phyloP scores from a whole-genome alignment of 2,113 vertebrate genomes.

The Elgaria multicarinata region DNA sequence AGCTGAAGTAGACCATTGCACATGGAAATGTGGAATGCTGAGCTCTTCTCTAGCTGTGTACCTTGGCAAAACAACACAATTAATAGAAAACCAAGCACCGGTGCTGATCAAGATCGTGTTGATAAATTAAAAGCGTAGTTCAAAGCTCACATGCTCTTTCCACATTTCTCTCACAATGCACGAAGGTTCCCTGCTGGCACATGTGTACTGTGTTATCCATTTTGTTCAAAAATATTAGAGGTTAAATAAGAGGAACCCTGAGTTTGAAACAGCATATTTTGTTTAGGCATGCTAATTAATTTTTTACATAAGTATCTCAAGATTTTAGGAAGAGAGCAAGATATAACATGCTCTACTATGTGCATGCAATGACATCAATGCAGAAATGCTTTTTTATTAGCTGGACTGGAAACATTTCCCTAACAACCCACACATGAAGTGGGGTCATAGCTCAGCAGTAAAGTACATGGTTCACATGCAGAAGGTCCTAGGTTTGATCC shows the following conservation, averaged over 20 bases:
- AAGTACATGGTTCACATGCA: too few species aligned
- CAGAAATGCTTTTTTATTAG: not conserved
- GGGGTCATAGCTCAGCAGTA: not conserved
- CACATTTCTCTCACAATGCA: not conserved
- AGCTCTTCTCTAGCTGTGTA: not conserved
- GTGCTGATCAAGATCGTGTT: too few species aligned
- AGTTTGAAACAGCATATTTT: not conserved
- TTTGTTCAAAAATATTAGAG: not conserved
- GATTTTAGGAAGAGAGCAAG: not conserved
- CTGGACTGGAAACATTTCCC: not conserved
- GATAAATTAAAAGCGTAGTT: too few species aligned
- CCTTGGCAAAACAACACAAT: too few species aligned
- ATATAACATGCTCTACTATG: not conserved
- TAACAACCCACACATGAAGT: not conserved
- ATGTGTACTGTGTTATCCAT: not conserved
- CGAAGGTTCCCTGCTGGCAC: not conserved
- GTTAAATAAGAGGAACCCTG: not conserved
- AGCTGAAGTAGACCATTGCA: not conserved
- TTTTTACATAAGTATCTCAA: not conserved
- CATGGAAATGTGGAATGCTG: not conserved
- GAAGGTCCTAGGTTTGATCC: too few species aligned
- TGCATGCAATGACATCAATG: not conserved
- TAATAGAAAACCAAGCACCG: too few species aligned
- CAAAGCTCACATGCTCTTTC: not conserved
- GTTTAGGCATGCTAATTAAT: not conserved